Base-by-base conservation (phyloP, 2,797 vertebrate species). In the Limnodromus scolopaceus region DNA sequence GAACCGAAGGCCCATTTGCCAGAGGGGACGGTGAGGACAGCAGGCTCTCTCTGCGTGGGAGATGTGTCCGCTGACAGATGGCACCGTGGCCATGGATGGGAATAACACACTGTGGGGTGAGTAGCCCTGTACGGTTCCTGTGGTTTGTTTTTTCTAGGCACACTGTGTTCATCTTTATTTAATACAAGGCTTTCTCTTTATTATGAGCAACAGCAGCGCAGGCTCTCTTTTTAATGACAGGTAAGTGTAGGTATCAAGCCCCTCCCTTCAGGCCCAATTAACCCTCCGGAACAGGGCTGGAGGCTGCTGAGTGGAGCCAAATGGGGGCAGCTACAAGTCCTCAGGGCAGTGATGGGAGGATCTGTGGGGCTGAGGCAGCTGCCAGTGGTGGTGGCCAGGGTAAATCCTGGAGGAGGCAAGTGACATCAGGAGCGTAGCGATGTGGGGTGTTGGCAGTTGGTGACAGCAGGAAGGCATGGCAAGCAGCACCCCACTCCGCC, bases 351-450 rank as follows among this genome's bases (percentile, higher is more conserved):
- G 34, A 38, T 5, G 30, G 45, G 53, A 39, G 24, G 61, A 53
- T 18, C 7, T 3, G 19, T 15, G 2, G 36, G 30, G 34, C 46
- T 13, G 2, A 2, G 46, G n/a, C 41, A n/a, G 45, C 8, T 19
- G 30, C 30, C 28, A 25, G 14, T 2, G 2, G 6, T 27, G 38
- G 22, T 4, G 48, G 19, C 2, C 1, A 43, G 20, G 63, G 22
- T 57, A 36, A 41, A 53, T 27, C 80, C 23, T 80, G 3, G 18
- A 6, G 0, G 3, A 32, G 51, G 12, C 12, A 22, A 87, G 64
- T 5, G 1, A 60, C 0, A 0, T 1, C 1, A 71, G 27, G 58
- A 51, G 25, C 2, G 1, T 5, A 51, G 41, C 0, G 3, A 39
- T 0, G 8, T 58, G 66, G 45, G 71, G 58, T 6, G 0, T 22